Evolutionary conservation across 2,113 vertebrate genomes (phyloP), one percentile per base, ranked within the genome.

Genomic region (Geococcyx californianus): DNA sequence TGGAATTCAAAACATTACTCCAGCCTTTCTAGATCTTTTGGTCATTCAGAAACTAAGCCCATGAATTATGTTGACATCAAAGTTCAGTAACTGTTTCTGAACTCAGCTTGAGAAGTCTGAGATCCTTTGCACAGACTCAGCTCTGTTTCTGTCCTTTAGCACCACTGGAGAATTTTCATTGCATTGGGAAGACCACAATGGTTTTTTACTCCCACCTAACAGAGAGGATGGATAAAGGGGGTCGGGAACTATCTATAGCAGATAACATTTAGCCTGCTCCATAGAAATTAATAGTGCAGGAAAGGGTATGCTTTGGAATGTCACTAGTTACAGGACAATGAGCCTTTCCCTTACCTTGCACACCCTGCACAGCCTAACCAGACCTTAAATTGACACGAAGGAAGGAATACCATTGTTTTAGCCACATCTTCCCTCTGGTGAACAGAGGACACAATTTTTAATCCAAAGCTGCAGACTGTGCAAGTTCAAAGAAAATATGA

Each of bases 1-100:
- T 74, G 64, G 82, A 94, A 94, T 97, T 96, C 94, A 96, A 95
- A 97, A 96, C 92, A 96, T 90, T 95, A 42, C 72, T 95, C 47
- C 79, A 96, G 60, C 75, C 79, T 95, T 86, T 86, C 85, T 56
- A 64, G 59, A 74, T 90, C 47, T 84, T 92, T 90, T 78, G 72
- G 92, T 85, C 59, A 59, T 83, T 75, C 10, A 77, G 68, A 84
- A 90, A 77, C 33, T 52, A 76, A 88, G 26, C 13, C 34, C 68
- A 92, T 97, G 84, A 94, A 85, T 96, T 94, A 94, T 52, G n/a
- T 4, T 95, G 94, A 84, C 92, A 88, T 52, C 34, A 77, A 74
- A 58, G 29, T 74, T 96, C 67, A 79, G 94, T 83, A 89, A 44
- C 26, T 36, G 28, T 80, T 94, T 84, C 75, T 59, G 34, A 90